phyloP scores from a whole-genome alignment of 2,113 vertebrate species.

The Setophaga kirtlandii region DNA sequence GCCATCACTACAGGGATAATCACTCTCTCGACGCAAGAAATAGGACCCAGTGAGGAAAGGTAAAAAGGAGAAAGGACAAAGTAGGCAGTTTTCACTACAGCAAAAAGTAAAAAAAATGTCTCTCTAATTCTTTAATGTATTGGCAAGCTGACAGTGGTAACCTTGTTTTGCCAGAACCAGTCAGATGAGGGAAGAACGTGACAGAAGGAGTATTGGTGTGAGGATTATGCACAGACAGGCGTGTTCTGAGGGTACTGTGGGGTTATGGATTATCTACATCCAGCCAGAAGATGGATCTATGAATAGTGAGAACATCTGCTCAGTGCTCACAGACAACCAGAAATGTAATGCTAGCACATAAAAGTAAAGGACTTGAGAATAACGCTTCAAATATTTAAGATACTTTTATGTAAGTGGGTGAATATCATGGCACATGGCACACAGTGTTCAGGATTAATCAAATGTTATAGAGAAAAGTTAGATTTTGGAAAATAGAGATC shows the following conservation, averaged over 20 bases:
- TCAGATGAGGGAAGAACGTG: not conserved
- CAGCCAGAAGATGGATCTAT: not conserved
- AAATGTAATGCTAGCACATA: not conserved
- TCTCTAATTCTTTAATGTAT: not conserved
- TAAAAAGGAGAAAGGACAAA: not conserved
- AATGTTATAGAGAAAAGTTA: not conserved
- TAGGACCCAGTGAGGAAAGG: not conserved
- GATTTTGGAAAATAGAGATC: not conserved
- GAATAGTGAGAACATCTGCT: not conserved
- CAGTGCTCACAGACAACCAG: not conserved
- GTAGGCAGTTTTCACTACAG: not conserved
- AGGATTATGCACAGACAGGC: not conserved
- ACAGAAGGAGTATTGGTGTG: not conserved
- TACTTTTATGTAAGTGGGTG: not conserved
- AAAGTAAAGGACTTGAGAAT: not conserved
- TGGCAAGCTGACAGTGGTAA: not conserved
- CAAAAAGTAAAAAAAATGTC: not conserved
- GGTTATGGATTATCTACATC: not conserved
- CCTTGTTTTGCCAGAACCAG: not conserved
- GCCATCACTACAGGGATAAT: slow-evolving; percentile 7
- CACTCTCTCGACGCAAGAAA: not conserved
- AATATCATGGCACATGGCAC: not conserved
- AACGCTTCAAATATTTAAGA: not conserved
- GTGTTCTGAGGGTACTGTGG: not conserved
- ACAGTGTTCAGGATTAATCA: not conserved